phyloP scores from a whole-genome alignment of 2,888 invertebrate genomes.

The Drosophila seclusa region DNA sequence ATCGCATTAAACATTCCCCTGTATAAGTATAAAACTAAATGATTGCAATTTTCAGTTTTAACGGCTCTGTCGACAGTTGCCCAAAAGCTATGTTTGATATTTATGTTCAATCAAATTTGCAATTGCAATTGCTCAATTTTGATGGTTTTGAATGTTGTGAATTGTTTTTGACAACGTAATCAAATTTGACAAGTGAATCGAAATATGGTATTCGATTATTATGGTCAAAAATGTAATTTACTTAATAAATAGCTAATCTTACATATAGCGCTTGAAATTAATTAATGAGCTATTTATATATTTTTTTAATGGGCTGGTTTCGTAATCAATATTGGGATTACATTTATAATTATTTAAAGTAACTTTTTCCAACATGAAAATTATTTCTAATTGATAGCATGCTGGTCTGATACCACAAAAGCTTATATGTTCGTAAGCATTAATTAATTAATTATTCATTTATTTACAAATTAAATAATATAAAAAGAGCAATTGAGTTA shows the following conservation, averaged over 20 bases:
- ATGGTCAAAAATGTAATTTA: background rate
- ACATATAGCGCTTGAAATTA: background rate
- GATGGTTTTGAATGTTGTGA: background rate
- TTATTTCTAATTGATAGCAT: background rate
- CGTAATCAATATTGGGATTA: background rate
- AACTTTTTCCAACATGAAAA: background rate
- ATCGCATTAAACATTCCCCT: slow-evolving; percentile 18
- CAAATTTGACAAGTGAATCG: slow-evolving; percentile 2
- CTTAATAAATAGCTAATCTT: background rate
- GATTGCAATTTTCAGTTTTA: slow-evolving; percentile 11
- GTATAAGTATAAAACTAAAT: slow-evolving; percentile 5
- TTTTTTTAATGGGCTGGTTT: too few species aligned
- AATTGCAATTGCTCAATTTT: slow-evolving; percentile 2
- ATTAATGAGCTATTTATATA: background rate
- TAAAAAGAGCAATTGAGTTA: background rate
- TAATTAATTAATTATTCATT: too few species aligned
- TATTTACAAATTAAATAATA: background rate
- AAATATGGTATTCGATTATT: background rate
- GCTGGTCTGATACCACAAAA: background rate
- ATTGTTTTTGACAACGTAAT: background rate
- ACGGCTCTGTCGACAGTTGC: slow-evolving; percentile 1
- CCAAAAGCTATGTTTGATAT: slow-evolving; percentile 14
- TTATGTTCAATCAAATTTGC: slow-evolving; percentile 9
- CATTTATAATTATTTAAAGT: background rate
- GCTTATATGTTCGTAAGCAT: background rate